A percentile compares a stretch with the other conserved stretches of the same genome.
Conservation (phyloP, 2,113 vertebrate genomes). For the Tyto alba region DNA sequence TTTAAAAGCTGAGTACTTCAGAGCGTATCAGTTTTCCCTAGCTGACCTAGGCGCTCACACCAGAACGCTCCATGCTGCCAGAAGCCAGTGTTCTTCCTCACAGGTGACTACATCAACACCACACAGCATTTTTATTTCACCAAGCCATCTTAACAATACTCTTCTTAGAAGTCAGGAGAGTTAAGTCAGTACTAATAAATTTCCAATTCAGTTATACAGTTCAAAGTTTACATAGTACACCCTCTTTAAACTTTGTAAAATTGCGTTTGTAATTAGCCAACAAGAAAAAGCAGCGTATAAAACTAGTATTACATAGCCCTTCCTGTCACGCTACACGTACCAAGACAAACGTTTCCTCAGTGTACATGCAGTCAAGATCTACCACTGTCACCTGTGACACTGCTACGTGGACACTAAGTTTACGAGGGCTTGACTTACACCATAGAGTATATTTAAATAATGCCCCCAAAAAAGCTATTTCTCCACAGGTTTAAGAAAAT, state of each 20-base stretch:
- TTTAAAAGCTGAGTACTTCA: background rate
- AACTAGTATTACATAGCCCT: fast-evolving
- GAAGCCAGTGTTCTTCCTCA: background rate
- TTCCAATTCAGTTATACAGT: background rate
- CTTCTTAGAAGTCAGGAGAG: background rate
- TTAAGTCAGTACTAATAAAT: background rate
- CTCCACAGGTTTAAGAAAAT: background rate
- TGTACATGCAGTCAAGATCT: background rate
- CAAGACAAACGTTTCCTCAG: background rate
- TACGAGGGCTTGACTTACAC: background rate
- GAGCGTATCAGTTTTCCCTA: background rate
- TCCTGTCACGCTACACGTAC: background rate
- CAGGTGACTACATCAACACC: background rate
- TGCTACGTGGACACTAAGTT: background rate
- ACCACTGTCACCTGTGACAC: background rate
- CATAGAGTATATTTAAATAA: background rate
- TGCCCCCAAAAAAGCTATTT: background rate
- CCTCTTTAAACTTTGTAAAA: background rate
- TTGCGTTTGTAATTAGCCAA: background rate
- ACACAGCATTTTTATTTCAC: background rate
- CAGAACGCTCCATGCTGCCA: fast-evolving
- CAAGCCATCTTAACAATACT: fast-evolving
- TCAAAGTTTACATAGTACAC: background rate
- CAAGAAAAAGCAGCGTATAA: background rate
- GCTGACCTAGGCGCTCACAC: background rate